Base-by-base conservation (phyloP, 1,140 invertebrate genomes). In the Piezodorus guildinii region DNA sequence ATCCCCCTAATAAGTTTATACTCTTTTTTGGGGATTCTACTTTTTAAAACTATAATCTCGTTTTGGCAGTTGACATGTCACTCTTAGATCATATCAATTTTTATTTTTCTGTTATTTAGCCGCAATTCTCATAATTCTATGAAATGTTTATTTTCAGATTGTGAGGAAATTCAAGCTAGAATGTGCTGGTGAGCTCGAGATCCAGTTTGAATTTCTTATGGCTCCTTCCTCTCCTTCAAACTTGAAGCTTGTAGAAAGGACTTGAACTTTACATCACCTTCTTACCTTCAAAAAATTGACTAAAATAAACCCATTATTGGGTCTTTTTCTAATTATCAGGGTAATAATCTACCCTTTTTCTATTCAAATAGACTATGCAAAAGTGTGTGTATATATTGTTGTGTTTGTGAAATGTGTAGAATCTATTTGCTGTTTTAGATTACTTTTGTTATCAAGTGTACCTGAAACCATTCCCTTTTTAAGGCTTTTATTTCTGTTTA, bases 161-260 rank as follows among this genome's bases (percentile, higher is more conserved):
- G 74, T 88, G 54, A 79, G 83, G 65, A 79, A 82, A 65, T 90
- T 87, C 72, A 78, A 84, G 60, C 81, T 90, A 21, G 78, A 80
- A 45, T 83, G 80, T 65, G 77, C 83, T 45, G 80, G 84, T 34
- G 81, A 86, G 30, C 72, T 91, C 54, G 80, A 84, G 66, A 74
- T 88, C 21, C 80, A 88, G 66, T 90, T 89, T 69, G 86, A 90
- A 71, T 91, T 88, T 74, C 77, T 91, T 16, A 70, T 90, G 66
- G 81, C 85, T 3, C 86, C 87, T 3, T 83, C 85, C 71, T 81
- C 80, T 21, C 83, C 84, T 43, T 80, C 87, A 1, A 78, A 78
- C n/a, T 75, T 91, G 65, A 78, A 76, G 30, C 82, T 91, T 67
- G 75, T 71, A 60, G 82, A 85, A 62, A 62, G 68, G 23, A 56